Conservation (phyloP, 2,113 vertebrate genomes). For the Apus apus region DNA sequence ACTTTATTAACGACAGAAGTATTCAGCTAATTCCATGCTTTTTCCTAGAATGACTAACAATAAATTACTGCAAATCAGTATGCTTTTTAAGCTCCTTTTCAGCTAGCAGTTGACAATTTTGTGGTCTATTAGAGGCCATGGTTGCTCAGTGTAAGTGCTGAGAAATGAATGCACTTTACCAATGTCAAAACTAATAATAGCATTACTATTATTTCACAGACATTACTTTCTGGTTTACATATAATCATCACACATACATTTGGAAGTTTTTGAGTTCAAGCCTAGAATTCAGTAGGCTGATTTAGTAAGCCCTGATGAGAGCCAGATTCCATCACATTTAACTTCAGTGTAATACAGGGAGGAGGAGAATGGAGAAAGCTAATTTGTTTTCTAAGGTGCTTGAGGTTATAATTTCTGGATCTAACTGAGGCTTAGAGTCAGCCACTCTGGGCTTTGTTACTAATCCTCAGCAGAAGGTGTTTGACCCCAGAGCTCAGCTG, state of each 20-base stretch:
- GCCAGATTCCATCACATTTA: neutral
- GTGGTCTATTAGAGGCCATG: neutral
- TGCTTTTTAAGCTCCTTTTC: conserved; percentile 40
- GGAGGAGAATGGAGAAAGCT: neutral
- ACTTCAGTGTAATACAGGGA: neutral
- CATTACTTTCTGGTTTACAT: neutral
- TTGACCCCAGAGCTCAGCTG: neutral
- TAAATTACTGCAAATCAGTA: conserved; percentile 41
- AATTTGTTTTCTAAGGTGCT: neutral
- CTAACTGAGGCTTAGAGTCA: neutral
- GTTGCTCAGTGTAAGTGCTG: neutral
- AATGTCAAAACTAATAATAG: neutral
- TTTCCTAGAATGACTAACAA: conserved; percentile 17
- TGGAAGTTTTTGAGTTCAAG: neutral
- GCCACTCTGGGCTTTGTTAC: neutral
- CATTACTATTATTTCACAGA: neutral
- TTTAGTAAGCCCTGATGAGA: neutral
- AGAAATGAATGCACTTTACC: neutral
- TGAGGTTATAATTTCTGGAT: neutral
- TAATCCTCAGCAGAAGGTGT: neutral
- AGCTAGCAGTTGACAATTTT: neutral
- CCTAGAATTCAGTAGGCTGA: neutral
- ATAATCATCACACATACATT: neutral
- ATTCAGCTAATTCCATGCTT: conserved; percentile 13
- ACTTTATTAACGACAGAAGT: conserved; percentile 7